phyloP scores from a whole-genome alignment of 1,140 invertebrate genomes.

The Hesperophylax magnus region DNA sequence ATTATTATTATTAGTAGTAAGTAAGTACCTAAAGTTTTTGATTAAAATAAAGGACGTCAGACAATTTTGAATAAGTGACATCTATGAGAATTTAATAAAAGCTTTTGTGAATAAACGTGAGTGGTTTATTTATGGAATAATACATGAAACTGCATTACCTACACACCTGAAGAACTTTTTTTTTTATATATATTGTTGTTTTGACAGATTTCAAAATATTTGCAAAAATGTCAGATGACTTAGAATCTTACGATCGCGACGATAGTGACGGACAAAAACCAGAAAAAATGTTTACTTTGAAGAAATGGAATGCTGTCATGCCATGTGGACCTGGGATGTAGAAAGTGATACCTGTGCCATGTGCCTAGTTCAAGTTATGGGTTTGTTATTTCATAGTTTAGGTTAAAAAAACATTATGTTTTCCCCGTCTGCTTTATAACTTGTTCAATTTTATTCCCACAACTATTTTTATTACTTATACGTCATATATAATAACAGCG shows the following conservation, averaged over 20 bases:
- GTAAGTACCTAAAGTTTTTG: too few species aligned
- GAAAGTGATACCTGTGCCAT: constrained; percentile 99
- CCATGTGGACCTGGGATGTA: constrained; percentile 99
- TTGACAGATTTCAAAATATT: constrained; percentile 23
- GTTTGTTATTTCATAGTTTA: constrained; percentile 74
- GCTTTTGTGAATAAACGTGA: background rate
- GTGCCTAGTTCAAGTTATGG: constrained; percentile 98
- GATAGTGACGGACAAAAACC: constrained; percentile 78
- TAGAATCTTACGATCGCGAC: constrained; percentile 73
- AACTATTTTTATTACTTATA: too few species aligned
- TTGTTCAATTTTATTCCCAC: too few species aligned
- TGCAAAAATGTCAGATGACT: constrained; percentile 70
- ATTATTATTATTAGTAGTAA: too few species aligned
- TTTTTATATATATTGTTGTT: constrained; percentile 37
- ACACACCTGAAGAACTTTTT: background rate
- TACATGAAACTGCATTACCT: constrained; percentile 15
- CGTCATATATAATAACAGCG: too few species aligned
- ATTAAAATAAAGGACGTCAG: too few species aligned
- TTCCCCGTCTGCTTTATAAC: too few species aligned
- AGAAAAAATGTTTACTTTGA: constrained; percentile 92
- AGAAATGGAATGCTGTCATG: constrained; percentile 98
- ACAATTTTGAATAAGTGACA: constrained; percentile 4
- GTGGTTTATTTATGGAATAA: too few species aligned
- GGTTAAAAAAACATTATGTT: constrained; percentile 13
- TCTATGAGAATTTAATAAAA: background rate